A percentile compares a stretch with the other conserved stretches of the same genome.
phyloP scores from a whole-genome alignment of 2,113 vertebrate genomes.

The Apaloderma vittatum region DNA sequence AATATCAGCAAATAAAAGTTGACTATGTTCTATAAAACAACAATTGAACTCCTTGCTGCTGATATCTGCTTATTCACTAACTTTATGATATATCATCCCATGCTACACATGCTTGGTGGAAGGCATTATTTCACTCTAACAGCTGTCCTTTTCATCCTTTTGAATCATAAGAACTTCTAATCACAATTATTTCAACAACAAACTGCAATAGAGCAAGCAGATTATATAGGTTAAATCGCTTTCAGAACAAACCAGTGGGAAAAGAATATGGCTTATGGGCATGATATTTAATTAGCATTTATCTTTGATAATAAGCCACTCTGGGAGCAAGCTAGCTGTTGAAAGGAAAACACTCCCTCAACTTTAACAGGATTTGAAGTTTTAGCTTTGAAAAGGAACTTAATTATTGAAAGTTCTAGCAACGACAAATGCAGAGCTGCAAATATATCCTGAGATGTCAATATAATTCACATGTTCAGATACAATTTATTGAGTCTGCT shows the following conservation, averaged over 20 bases:
- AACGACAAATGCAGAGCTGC: neutral
- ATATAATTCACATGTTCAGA: neutral
- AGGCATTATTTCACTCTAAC: neutral
- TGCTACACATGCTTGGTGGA: neutral
- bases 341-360: neutral
- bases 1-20: conserved; percentile 19
- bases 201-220: neutral
- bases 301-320: neutral
- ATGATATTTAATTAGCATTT: conserved; percentile 14
- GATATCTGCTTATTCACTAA: neutral
- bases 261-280: neutral
- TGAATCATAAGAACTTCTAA: neutral
- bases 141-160: neutral
- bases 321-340: neutral
- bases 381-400: neutral
- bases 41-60: neutral
- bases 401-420: neutral
- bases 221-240: neutral
- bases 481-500: neutral
- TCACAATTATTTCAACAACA: neutral
- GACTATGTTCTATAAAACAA: neutral
- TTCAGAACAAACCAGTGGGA: neutral
- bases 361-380: neutral
- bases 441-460: neutral
- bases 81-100: neutral